Evolutionary conservation across 2,113 vertebrate species (phyloP), one percentile per base, ranked within the genome.

Genomic region (Patagioenas fasciata): DNA sequence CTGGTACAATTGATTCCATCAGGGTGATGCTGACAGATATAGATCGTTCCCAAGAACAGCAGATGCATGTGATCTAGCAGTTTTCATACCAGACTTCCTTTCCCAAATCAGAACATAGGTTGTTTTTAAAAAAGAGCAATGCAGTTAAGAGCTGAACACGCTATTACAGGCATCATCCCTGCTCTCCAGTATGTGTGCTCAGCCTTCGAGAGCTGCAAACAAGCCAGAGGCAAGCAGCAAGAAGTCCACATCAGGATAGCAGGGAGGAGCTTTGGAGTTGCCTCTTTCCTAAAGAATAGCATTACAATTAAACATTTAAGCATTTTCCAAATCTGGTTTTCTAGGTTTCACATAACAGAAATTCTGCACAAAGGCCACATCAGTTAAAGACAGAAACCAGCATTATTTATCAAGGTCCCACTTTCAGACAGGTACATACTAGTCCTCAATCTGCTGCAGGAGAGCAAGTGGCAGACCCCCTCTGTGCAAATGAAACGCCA

Each of bases 171-270:
- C 9, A 11, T 0, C 10, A 9, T 32, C 23, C 38, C 25, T 18
- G 56, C 0, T 3, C 74, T 26, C 61, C 2, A 0, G 16, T 11
- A 3, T 11, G 4, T 47, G 17, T 2, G 2, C 71, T 28, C 14
- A n/a, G 31, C 36, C 70, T 29, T 23, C 48, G 16, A 16, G 89
- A 64, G 53, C 58, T 23, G 3, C 80, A 40, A 47, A 25, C 53
- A 44, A 20, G 38, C 29, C 4, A 10, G 16, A 61, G 61, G 51
- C 87, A 47, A 54, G 47, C 1, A 5, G 61, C 12, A 47, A 23
- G 29, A 19, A 31, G 25, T 9, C 21, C 32, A 9, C 42, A 24
- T 10, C 53, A 40, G 62, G 18, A 7, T 0, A 13, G 3, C 1
- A 34, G 29, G 17, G 4, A 36, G 44, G 26, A 36, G 9, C 8